A percentile compares a stretch with the other conserved stretches of the same genome.
Conservation (phyloP, 1,140 invertebrate genomes). For the Hydropsyche tenuis region DNA sequence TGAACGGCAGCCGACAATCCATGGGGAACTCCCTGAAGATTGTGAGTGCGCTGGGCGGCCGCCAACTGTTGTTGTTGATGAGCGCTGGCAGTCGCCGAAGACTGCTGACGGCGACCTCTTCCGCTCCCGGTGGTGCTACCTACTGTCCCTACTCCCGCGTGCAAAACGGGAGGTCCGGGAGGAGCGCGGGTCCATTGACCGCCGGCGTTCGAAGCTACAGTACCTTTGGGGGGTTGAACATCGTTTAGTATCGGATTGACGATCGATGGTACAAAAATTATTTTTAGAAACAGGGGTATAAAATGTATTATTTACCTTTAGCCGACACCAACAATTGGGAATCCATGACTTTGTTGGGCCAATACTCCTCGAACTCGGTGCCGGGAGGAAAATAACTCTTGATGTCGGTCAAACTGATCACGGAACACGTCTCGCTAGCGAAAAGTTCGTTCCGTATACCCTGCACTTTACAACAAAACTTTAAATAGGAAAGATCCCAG, state of each 20-base stretch:
- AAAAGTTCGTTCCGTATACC: conserved; percentile 90
- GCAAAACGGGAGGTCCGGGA: conserved; percentile 55
- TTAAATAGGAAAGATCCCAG: conserved; percentile 91
- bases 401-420: conserved; percentile 88
- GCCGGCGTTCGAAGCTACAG: conserved; percentile 50
- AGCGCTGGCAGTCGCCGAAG: conserved; percentile 34
- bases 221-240: conserved; percentile 52
- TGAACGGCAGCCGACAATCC: conserved; percentile 57
- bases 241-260: too few species aligned
- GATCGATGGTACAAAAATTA: too few species aligned
- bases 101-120: conserved; percentile 43
- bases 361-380: conserved; percentile 89
- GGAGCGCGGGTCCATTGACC: conserved; percentile 61
- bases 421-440: conserved; percentile 85
- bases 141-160: conserved; percentile 49
- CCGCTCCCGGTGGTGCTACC: conserved; percentile 44
- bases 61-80: conserved; percentile 43
- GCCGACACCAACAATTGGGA: conserved; percentile 73
- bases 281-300: too few species aligned
- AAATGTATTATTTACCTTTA: conserved; percentile 58
- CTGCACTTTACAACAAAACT: conserved; percentile 94
- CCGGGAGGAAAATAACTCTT: conserved; percentile 89
- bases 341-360: conserved; percentile 85
- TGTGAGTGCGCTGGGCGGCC: conserved; percentile 51
- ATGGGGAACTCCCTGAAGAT: conserved; percentile 55